Evolutionary conservation across 1,140 invertebrate genomes (phyloP), one percentile per base, ranked within the genome.

Genomic region (Dinothrombium tinctorium): DNA sequence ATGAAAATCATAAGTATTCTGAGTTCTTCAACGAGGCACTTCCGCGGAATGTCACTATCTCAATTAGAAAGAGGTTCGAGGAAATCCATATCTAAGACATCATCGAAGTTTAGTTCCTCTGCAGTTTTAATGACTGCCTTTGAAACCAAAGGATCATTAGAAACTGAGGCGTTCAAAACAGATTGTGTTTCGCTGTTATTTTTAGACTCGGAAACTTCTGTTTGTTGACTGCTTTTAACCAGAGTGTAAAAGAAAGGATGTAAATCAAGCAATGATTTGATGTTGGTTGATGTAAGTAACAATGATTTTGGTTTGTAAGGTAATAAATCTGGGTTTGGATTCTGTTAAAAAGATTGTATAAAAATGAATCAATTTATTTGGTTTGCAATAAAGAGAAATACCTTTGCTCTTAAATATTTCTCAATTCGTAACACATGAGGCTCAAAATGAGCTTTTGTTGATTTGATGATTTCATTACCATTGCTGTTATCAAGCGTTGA

Each of bases 201-300:
- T 6, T 24, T 19, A 31, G 19, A 37, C 6, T 7, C 12, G 12
- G n/a, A 15, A 23, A 29, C 29, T 37, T 45, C 41, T 11, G 33
- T 17, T 29, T 37, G 20, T n/a, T n/a, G n/a, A 42, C 15, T 22
- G 12, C 11, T 6, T 5, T 44, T 23, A 15, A 36, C 28, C 21
- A 83, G 53, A 7, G 73, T 69, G 33, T 74, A 71, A 55, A 84
- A 86, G 60, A 83, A 86, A 20, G 71, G 64, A 49, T 81, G 76
- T 14, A 86, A 58, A 50, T 86, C 77, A 51, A 72, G 66, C 17
- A 84, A 58, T 17, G 70, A 69, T 14, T 65, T 68, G 25, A 84
- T 67, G 37, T 64, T 67, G 42, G 70, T 72, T 45, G 72, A 68
- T 2, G 68, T 69, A 12, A 80, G 54, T 37, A 84, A 56, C 15